phyloP scores from a whole-genome alignment of 2,113 vertebrate species.

The Colinus virginianus region DNA sequence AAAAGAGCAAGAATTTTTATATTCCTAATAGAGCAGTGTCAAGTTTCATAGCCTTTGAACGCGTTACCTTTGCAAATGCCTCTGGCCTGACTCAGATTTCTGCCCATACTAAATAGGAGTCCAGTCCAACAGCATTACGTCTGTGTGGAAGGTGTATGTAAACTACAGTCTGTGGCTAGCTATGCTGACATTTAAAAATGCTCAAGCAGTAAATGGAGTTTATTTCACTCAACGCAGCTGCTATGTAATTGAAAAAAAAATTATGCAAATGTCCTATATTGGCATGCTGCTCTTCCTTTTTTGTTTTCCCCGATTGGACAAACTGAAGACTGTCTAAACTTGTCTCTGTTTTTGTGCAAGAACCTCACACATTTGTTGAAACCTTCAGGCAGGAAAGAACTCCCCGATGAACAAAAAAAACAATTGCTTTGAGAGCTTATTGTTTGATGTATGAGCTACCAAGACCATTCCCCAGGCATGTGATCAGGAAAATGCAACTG shows the following conservation, averaged over 20 bases:
- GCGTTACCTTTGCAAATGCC: background rate
- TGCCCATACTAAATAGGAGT: background rate
- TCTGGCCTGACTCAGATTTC: background rate
- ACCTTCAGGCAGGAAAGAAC: slow-evolving; percentile 13
- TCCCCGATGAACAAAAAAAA: slow-evolving; percentile 1
- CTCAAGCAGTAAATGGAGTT: slow-evolving; percentile 68
- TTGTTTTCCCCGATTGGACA: slow-evolving; percentile 46
- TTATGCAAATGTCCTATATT: slow-evolving; percentile 74
- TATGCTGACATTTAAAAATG: slow-evolving; percentile 54
- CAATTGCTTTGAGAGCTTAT: slow-evolving; percentile 58
- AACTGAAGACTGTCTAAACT: slow-evolving; percentile 61
- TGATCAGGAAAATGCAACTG: slow-evolving; percentile 78
- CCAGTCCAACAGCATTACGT: background rate
- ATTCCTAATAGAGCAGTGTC: background rate
- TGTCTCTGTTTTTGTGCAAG: slow-evolving; percentile 52
- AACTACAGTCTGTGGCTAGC: slow-evolving; percentile 26
- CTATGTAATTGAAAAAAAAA: slow-evolving; percentile 59
- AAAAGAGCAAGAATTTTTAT: background rate
- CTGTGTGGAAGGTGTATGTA: background rate
- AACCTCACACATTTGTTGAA: slow-evolving; percentile 53
- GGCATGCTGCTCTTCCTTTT: slow-evolving; percentile 59
- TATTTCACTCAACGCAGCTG: slow-evolving; percentile 69
- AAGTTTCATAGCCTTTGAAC: background rate
- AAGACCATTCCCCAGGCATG: slow-evolving; percentile 44
- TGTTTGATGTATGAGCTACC: slow-evolving; percentile 43